Conservation (phyloP, 2,888 invertebrate genomes). For the Buathra laborator region DNA sequence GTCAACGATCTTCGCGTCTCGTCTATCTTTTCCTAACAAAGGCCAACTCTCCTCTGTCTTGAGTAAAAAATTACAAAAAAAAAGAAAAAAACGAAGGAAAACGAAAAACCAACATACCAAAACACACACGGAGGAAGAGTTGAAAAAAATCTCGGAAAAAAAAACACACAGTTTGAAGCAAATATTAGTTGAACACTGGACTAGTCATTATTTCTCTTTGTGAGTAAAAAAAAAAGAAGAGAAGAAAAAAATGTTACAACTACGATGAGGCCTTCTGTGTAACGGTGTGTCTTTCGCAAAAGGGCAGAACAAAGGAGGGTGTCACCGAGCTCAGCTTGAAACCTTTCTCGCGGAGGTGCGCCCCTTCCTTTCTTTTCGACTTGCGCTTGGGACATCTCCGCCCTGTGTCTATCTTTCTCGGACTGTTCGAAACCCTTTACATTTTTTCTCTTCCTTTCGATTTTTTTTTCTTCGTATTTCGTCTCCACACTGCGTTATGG, state of each 20-base stretch:
- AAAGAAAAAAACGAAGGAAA: slow-evolving; percentile 14
- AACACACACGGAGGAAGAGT: neutral
- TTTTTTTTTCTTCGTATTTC: slow-evolving; percentile 50
- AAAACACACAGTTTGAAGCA: slow-evolving; percentile 76
- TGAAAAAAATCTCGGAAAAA: slow-evolving; percentile 75
- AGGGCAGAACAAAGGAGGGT: slow-evolving; percentile 81
- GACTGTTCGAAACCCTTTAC: slow-evolving; percentile 52
- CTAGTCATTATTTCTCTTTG: slow-evolving; percentile 83
- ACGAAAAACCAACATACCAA: neutral
- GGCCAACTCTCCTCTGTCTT: slow-evolving; percentile 43
- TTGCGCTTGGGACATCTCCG: slow-evolving; percentile 34
- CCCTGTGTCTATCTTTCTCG: slow-evolving; percentile 44
- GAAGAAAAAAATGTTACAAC: slow-evolving; percentile 24
- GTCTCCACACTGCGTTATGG: slow-evolving; percentile 48
- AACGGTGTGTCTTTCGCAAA: slow-evolving; percentile 75
- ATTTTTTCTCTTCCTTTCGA: slow-evolving; percentile 44
- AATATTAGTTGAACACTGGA: slow-evolving; percentile 84
- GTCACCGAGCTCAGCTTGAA: slow-evolving; percentile 74
- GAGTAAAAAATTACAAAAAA: slow-evolving; percentile 37
- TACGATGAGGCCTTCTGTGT: slow-evolving; percentile 24
- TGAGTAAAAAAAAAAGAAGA: slow-evolving; percentile 75
- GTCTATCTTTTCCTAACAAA: slow-evolving; percentile 60
- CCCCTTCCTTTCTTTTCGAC: slow-evolving; percentile 54
- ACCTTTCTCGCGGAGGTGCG: slow-evolving; percentile 51
- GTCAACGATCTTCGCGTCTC: slow-evolving; percentile 57